phyloP scores from a whole-genome alignment of 2,113 vertebrate genomes.

The Cynoglossus semilaevis region DNA sequence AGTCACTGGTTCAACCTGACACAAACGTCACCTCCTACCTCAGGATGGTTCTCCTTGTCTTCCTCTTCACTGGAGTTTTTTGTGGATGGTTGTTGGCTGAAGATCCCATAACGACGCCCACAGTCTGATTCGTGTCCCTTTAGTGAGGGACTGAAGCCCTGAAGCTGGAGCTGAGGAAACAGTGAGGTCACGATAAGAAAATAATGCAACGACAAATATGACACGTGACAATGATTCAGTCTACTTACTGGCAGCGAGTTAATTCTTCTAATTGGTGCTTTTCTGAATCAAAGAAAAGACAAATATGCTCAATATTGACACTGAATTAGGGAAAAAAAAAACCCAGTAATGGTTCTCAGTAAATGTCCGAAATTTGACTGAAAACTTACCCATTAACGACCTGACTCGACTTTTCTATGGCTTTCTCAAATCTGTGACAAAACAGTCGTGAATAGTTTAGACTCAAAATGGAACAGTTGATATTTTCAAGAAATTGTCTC shows the following conservation, averaged over 20 bases:
- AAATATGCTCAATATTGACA: background rate
- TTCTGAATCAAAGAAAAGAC: conserved; percentile 52
- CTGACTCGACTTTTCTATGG: conserved; percentile 66
- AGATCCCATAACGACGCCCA: conserved; percentile 71
- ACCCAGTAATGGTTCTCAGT: background rate
- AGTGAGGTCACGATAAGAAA: background rate
- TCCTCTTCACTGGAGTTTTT: conserved; percentile 31
- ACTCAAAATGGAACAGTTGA: background rate
- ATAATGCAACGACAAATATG: too few species aligned
- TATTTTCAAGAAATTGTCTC: background rate
- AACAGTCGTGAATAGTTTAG: background rate
- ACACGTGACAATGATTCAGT: too few species aligned
- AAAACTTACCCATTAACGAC: conserved; percentile 77
- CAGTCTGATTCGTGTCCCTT: conserved; percentile 78
- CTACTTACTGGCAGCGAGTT: conserved; percentile 85
- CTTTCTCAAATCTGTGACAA: conserved; percentile 80
- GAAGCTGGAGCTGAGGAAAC: conserved; percentile 76
- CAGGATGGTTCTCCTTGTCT: conserved; percentile 90
- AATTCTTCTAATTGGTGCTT: conserved; percentile 80
- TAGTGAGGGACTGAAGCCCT: conserved; percentile 84
- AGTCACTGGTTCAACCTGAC: background rate
- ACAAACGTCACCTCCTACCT: conserved; percentile 44
- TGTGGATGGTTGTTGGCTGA: conserved; percentile 55
- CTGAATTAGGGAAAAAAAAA: background rate
- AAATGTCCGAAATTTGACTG: background rate